These are phyloP conservation scores for Choloepus hoffmanni DNA, from an alignment of 2,113 vertebrate genomes.

Conservation along the genomic window DNA sequence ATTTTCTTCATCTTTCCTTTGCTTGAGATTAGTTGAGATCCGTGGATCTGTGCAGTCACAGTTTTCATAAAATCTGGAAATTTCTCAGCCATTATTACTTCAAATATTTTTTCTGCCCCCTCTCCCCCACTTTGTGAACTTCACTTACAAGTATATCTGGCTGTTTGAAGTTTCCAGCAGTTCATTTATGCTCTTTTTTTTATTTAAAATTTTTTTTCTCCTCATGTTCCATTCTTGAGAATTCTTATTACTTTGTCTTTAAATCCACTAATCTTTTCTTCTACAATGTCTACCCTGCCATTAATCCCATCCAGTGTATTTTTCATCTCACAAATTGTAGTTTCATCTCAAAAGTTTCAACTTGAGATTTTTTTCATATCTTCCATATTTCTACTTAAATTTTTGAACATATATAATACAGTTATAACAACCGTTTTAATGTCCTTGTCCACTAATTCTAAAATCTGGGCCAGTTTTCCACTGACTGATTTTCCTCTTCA, in stretches of 20 bases:
- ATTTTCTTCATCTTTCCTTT: background rate
- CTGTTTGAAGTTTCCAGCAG: background rate
- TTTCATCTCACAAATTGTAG: background rate
- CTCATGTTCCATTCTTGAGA: background rate
- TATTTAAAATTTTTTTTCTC: background rate
- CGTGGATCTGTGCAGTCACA: background rate
- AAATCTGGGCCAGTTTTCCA: background rate
- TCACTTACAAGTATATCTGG: background rate
- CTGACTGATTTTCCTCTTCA: background rate
- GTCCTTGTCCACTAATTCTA: background rate
- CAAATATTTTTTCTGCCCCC: background rate
- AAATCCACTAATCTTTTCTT: background rate
- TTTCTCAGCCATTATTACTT: background rate
- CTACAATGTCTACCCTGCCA: too few species aligned
- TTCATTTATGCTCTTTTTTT: background rate
- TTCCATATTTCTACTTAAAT: background rate
- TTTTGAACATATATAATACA: background rate
- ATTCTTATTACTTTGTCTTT: background rate
- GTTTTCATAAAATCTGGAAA: background rate
- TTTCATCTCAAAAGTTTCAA: background rate
- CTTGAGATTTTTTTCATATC: background rate
- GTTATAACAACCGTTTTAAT: background rate
- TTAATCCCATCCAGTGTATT: too few species aligned
- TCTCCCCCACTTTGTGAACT: background rate
- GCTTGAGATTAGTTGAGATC: conserved; percentile 2